Base-by-base conservation (phyloP, 2,797 vertebrate species). In the Rhinichthys osculus region DNA sequence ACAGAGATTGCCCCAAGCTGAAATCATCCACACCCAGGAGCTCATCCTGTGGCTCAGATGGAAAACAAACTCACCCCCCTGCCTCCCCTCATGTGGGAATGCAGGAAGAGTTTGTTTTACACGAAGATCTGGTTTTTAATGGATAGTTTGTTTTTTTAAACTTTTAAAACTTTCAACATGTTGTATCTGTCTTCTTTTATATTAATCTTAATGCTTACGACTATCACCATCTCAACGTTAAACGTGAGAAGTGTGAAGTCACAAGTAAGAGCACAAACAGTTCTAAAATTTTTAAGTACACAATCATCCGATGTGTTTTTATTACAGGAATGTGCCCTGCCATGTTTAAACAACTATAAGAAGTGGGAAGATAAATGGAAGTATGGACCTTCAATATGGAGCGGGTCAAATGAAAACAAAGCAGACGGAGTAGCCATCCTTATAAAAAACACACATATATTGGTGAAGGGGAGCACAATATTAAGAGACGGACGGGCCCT, bases 191-290 rank as follows among this genome's bases (percentile, higher is more conserved):
- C 7, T 16, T n/a, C 35, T 59, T 40, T 44, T 4, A 1, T 3
- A 10, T 6, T 23, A 8, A 27, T 54, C 40, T 83, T 76, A 62
- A 42, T 69, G 66, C 30, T 69, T 3, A 69, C 16, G 33, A 7
- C 27, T 3, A 10, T 69, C 30, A 80, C 33, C 21, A 30, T 80
- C n/a, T 35, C 40, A 9, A 79, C 84, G 0, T 17, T 73, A 4
- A 80, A 73, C 50, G 84, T 80, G 35, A 72, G 52, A 42, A 85
- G 77, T 33, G 47, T 73, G 23, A 62, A 1, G n/a, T 72, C 67
- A 0, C 4, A 5, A 3, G 2, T 33, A 5, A 33, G 77, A 50
- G 77, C 78, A 10, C 64, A 73, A 30, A 35, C 16, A 0, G 4
- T 70, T n/a, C 44, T 70, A 42, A 59, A 40, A 1, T 40, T 40